Evolutionary conservation across 1,140 invertebrate species (phyloP), one percentile per base, ranked within the genome.

Genomic region (Pinna nobilis): DNA sequence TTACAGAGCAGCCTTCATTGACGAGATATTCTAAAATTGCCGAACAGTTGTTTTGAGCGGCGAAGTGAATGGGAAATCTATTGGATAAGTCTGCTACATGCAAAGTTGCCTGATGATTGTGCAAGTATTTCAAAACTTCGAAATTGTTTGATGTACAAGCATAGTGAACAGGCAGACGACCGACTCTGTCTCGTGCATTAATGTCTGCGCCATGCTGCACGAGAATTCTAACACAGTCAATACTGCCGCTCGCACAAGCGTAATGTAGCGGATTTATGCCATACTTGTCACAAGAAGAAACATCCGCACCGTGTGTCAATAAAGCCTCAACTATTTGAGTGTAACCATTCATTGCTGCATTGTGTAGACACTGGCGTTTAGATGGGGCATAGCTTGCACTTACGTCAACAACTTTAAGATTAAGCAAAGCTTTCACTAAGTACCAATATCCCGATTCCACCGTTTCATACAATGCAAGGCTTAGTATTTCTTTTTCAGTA

Each of bases 131-230:
- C 1, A 74, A 37, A n/a, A 55, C 51, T 33, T 55, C 23, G 0
- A 32, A n/a, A 51, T 47, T 66, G 18, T 65, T 65, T 5, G 35
- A n/a, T 9, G 33, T 61, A 2, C 35, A 33, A 13, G 72, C 72
- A 35, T 74, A 69, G 25, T 74, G 72, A n/a, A 69, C 63, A 0
- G 72, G 65, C 33, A 28, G 47, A 33, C 47, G 57, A 39, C 44
- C 57, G 11, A 28, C 37, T 18, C 5, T 20, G 37, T 74, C 64
- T 41, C 23, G 25, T 23, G 25, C 30, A 33, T 47, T 28, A 3
- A 51, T 7, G 18, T n/a, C 37, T n/a, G 53, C 53, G 3, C 49
- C 59, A 47, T 64, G 30, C 32, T 44, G 32, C 15, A 63, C 0
- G 7, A 74, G 20, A 37, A 47, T 20, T 20, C 53, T 32, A 5